Conservation (phyloP, 2,797 vertebrate species). For the Sparus aurata region DNA sequence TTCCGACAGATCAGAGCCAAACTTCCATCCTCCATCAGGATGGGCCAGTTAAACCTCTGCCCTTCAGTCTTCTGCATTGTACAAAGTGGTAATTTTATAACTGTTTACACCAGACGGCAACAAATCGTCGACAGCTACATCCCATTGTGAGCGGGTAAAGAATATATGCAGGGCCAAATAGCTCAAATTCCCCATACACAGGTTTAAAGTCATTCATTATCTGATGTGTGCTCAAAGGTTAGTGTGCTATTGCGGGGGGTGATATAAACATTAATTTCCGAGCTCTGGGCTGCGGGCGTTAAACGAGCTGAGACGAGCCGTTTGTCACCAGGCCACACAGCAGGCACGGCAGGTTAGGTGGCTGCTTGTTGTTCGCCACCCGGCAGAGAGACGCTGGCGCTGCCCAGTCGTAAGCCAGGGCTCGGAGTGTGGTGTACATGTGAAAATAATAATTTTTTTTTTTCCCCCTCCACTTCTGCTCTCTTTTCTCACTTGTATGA, state of each 20-base stretch:
- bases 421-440: conserved; percentile 50
- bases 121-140: conserved; percentile 38
- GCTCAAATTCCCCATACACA: conserved; percentile 68
- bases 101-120: conserved; percentile 26
- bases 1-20: conserved; percentile 35
- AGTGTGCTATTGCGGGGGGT: conserved; percentile 74
- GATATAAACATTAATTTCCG: conserved; percentile 85
- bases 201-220: conserved; percentile 82
- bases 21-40: conserved; percentile 61
- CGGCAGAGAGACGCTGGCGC: conserved; percentile 73
- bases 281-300: conserved; percentile 71
- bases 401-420: conserved; percentile 72
- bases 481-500: conserved; percentile 23
- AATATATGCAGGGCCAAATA: conserved; percentile 66
- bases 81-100: conserved; percentile 58
- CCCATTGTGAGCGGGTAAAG: conserved; percentile 65
- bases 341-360: conserved; percentile 76
- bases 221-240: conserved; percentile 87
- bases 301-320: conserved; percentile 79
- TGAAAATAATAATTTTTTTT: conserved; percentile 57
- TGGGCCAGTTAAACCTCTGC: conserved; percentile 59
- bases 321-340: conserved; percentile 84
- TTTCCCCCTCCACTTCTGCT: not conserved
- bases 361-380: conserved; percentile 79
- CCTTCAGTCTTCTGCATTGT: conserved; percentile 57